Evolutionary conservation across 2,113 vertebrate species (phyloP), one percentile per base, ranked within the genome.

Genomic region (Bostrychus sinensis): DNA sequence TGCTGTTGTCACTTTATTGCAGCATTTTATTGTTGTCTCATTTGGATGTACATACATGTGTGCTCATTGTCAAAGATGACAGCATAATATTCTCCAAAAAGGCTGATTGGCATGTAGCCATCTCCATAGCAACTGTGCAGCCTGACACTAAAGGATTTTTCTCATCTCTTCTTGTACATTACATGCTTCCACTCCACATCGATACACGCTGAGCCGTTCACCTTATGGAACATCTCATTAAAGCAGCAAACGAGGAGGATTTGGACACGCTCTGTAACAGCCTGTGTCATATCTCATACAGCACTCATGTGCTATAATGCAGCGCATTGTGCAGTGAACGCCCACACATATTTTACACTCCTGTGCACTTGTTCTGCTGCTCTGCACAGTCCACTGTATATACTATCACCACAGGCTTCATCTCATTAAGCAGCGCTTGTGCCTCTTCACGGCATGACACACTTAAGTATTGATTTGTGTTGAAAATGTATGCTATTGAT

Each of bases 111-210:
- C 75, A 43, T 86, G 78, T 70, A 78, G 68, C 63, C 42, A 84
- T 89, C 86, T 70, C 75, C 85, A 88, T 90, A 72, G 90, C 67
- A 88, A 91, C 89, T 71, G 85, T 72, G 65, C 58, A 80, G 74
- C 77, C 71, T 71, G 72, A 66, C 72, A 80, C 76, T 83, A 55
- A 50, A 3, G 23, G 26, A 1, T n/a, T 36, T n/a, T 20, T 0
- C 2, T 62, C 23, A 54, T 36, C 14, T 57, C 16, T 28, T 38
- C 67, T 50, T 25, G 42, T 70, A 69, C 2, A 1, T 55, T 58
- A 68, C 60, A 77, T 66, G 22, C 56, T 58, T 58, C 42, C 58
- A 23, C 38, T 70, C 50, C 36, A 42, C 67, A 65, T 28, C 39
- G 64, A 42, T 20, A 42, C 32, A 20, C 37, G 48, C 32, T 70